These are phyloP conservation scores for Phyllopteryx taeniolatus DNA, from an alignment of 2,113 vertebrate species.

Conservation along the genomic window DNA sequence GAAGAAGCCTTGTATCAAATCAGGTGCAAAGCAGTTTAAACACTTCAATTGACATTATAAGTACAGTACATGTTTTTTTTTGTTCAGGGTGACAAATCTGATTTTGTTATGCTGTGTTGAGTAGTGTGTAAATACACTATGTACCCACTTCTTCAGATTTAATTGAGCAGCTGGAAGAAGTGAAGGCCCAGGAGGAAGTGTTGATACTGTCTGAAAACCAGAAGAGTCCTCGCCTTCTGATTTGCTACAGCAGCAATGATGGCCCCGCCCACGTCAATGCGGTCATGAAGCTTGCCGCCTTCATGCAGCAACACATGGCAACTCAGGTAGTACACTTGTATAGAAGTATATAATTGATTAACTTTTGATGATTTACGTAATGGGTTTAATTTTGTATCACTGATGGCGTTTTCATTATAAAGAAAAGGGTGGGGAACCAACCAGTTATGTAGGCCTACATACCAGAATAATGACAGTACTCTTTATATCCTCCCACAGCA, in stretches of 20 bases:
- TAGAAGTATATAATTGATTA: not conserved
- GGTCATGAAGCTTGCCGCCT: constrained; percentile 70
- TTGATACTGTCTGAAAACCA: constrained; percentile 18
- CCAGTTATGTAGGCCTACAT: not conserved
- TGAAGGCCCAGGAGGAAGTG: constrained; percentile 34
- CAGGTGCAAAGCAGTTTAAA: constrained; percentile 48
- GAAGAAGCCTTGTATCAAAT: constrained; percentile 26
- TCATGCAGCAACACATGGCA: constrained; percentile 76
- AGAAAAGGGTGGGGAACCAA: not conserved
- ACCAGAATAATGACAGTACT: not conserved
- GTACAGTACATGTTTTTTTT: too few relatives aligned
- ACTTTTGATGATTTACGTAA: not conserved
- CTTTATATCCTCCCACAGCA: not conserved
- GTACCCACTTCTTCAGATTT: constrained; percentile 41
- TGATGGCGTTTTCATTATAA: not conserved
- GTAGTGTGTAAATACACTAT: not conserved
- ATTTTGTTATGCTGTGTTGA: not conserved
- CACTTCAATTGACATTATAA: not conserved
- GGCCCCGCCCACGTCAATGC: constrained; percentile 68
- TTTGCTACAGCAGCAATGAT: constrained; percentile 73
- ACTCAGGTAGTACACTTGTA: constrained; percentile 57
- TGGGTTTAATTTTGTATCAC: not conserved
- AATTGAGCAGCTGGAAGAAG: constrained; percentile 41
- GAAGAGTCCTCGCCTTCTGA: constrained; percentile 64
- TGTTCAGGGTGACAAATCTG: not conserved